Percentiles rank a stretch among this genome's conserved stretches.
Evolutionary conservation across 1,140 invertebrate genomes (phyloP).

Genomic region (Bombus fervidus): DNA sequence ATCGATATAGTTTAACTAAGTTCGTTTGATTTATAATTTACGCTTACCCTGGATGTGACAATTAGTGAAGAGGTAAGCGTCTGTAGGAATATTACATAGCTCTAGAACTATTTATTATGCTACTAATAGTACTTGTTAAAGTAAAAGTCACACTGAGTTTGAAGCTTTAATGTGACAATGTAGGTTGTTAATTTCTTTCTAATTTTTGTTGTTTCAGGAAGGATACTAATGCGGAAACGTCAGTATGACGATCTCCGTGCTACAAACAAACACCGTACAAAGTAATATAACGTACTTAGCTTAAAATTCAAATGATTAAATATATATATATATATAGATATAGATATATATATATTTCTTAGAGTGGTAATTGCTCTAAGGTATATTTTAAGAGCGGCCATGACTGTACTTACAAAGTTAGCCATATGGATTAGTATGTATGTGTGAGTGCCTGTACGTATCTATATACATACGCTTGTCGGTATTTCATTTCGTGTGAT

Average conservation of each 20-base stretch:
- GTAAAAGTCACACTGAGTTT: not conserved
- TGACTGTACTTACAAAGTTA: constrained; percentile 80
- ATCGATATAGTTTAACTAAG: constrained; percentile 74
- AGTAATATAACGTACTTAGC: constrained; percentile 77
- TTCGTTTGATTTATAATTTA: constrained; percentile 74
- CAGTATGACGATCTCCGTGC: constrained; percentile 79
- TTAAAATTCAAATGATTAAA: constrained; percentile 64
- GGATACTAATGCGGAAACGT: constrained; percentile 85
- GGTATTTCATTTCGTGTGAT: constrained; percentile 66
- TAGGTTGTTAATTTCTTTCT: not conserved
- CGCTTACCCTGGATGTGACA: constrained; percentile 71
- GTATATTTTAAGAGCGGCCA: constrained; percentile 80
- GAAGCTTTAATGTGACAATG: not conserved
- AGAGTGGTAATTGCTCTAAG: constrained; percentile 74
- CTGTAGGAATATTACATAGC: not conserved
- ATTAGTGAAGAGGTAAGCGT: constrained; percentile 76
- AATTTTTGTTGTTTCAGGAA: constrained; percentile 79
- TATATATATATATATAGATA: constrained; percentile 46
- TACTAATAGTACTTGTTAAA: not conserved
- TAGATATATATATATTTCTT: constrained; percentile 68
- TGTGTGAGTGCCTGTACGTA: constrained; percentile 81
- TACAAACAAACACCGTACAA: constrained; percentile 79
- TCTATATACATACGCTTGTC: constrained; percentile 55
- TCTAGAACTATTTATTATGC: not conserved
- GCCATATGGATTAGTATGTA: constrained; percentile 80